phyloP scores from a whole-genome alignment of 1,140 invertebrate genomes.

The Caenorhabditis elegans region WBcel235 BX284605.5:9533501-9534000 shows the following conservation, averaged over 20 bases:
- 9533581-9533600: not conserved
- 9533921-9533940: not conserved
- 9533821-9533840: constrained; percentile 2
- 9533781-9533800: too few relatives aligned
- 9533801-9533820: constrained; percentile 12
- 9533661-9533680: constrained; percentile 12
- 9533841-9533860: not conserved
- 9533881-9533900: not conserved
- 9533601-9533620: constrained; percentile 9
- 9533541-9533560: not conserved
- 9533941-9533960: not conserved
- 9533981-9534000: constrained; percentile 12
- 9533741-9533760: constrained; percentile 1
- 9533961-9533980: not conserved
- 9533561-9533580: not conserved
- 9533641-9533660: not conserved
- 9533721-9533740: constrained; percentile 23
- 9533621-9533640: not conserved
- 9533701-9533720: constrained; percentile 12
- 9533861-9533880: not conserved
- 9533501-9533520: constrained; percentile 11
- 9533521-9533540: not conserved
- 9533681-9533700: not conserved
- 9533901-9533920: not conserved
- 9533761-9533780: not conserved